Percentiles rank a stretch among this genome's conserved stretches.
Conservation (phyloP, 2,888 invertebrate genomes). For the Napeogenes sylphis region DNA sequence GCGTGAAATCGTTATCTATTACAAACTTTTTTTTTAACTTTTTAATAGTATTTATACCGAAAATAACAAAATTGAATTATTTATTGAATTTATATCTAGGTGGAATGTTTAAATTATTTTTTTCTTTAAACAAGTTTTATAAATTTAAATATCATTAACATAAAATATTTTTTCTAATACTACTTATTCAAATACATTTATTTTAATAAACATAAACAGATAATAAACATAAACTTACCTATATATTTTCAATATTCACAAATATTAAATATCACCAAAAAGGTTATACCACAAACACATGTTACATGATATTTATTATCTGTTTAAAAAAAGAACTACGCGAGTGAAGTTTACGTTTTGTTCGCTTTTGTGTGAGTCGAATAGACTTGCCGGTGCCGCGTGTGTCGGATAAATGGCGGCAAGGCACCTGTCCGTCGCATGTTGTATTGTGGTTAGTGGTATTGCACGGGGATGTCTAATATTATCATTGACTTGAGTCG, state of each 20-base stretch:
- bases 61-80: no score
- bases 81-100: no score
- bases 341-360: conserved; percentile 28
- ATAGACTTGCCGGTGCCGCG: conserved; percentile 61
- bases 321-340: conserved; percentile 13
- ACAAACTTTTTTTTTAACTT: no score
- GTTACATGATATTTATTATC: conserved; percentile 18
- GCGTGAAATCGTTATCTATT: no score
- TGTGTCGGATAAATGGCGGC: conserved; percentile 67
- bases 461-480: conserved; percentile 40
- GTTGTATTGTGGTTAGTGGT: conserved; percentile 34
- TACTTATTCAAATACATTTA: no score
- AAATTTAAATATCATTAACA: no score
- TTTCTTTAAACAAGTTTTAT: no score
- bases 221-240: background rate
- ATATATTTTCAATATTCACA: background rate
- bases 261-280: conserved; percentile 21
- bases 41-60: no score
- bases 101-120: no score
- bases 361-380: conserved; percentile 17
- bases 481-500: conserved; percentile 21
- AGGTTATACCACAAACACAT: conserved; percentile 23
- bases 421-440: conserved; percentile 51
- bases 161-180: no score
- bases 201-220: background rate